Base-by-base conservation (phyloP, 2,797 vertebrate species). In the Dipus sagitta region DNA sequence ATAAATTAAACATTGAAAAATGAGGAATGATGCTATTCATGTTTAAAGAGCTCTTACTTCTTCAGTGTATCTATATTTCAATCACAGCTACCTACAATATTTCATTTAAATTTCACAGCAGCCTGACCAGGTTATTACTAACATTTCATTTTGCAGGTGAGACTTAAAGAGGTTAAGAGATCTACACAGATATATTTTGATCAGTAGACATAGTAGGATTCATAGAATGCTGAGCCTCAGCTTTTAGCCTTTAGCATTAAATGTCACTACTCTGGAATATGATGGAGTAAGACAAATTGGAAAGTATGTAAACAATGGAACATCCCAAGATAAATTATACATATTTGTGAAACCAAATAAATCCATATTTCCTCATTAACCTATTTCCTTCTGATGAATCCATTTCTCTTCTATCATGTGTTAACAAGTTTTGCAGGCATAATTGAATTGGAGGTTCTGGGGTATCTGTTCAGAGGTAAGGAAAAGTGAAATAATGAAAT, bases 361-460 rank as follows among this genome's bases (percentile, higher is more conserved):
- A 84, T 78, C 24, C 8, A 6, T 54, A 26, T 82, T 91, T 88
- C 86, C 60, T 54, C 12, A 60, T 75, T 79, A 78, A 42, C 54
- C 21, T 54, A 30, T 65, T 92, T 78, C 30, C 52, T 71, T 95
- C 76, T 68, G 2, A 58, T 67, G 30, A 93, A 76, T 84, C 52
- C 47, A 87, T 90, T 93, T 94, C n/a, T 91, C 18, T 82, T 88
- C 23, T 21, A 3, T 26, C 34, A 47, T 3, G 2, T 65, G 52
- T 6, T 38, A 65, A 74, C 38, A 79, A 78, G 6, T 91, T 83
- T 68, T 86, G 13, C 4, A 84, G 30, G 5, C 17, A 58, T 6
- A 18, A 47, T 3, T 65, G 88, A 95, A 94, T 89, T 58, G 71
- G 80, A 93, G 65, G 52, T 81, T 47, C 52, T 34, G 89, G 0